phyloP scores from a whole-genome alignment of 2,888 invertebrate genomes.

The Dascillus cervinus region DNA sequence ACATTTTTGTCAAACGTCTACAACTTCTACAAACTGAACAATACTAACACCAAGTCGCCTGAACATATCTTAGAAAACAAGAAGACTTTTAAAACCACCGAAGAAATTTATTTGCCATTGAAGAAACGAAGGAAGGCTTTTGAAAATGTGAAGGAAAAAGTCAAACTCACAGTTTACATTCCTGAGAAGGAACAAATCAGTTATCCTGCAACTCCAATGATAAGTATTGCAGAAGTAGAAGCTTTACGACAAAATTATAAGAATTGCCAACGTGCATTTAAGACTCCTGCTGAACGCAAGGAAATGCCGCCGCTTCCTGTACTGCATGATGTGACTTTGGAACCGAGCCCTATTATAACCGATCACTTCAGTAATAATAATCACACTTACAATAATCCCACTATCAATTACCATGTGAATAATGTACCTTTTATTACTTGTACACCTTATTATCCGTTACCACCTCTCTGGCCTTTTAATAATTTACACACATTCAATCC shows the following conservation, averaged over 20 bases:
- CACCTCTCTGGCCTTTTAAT: slow-evolving; percentile 22
- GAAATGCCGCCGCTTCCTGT: slow-evolving; percentile 32
- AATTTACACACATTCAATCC: slow-evolving; percentile 11
- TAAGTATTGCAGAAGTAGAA: slow-evolving; percentile 38
- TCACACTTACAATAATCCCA: slow-evolving; percentile 34
- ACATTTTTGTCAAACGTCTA: slow-evolving; percentile 13
- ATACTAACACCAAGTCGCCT: not conserved
- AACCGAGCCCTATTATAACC: slow-evolving; percentile 24
- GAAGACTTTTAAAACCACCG: slow-evolving; percentile 15
- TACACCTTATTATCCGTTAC: slow-evolving; percentile 21
- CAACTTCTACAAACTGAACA: slow-evolving; percentile 1
- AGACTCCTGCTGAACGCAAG: slow-evolving; percentile 37
- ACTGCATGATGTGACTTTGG: slow-evolving; percentile 17
- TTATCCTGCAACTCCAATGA: slow-evolving; percentile 38
- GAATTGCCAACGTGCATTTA: slow-evolving; percentile 25
- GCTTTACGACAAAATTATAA: slow-evolving; percentile 20
- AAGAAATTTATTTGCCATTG: slow-evolving; percentile 30
- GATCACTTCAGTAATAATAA: slow-evolving; percentile 32
- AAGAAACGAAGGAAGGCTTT: slow-evolving; percentile 31
- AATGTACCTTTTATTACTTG: slow-evolving; percentile 21
- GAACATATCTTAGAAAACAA: slow-evolving; percentile 28
- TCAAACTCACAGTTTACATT: not conserved
- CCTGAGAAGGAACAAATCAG: slow-evolving; percentile 27
- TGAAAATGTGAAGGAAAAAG: slow-evolving; percentile 15
- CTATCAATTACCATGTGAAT: slow-evolving; percentile 34